A percentile compares a stretch with the other conserved stretches of the same genome.
These are phyloP conservation scores for Lethocerus indicus DNA, from an alignment of 1,140 invertebrate species.

Conservation along the genomic window DNA sequence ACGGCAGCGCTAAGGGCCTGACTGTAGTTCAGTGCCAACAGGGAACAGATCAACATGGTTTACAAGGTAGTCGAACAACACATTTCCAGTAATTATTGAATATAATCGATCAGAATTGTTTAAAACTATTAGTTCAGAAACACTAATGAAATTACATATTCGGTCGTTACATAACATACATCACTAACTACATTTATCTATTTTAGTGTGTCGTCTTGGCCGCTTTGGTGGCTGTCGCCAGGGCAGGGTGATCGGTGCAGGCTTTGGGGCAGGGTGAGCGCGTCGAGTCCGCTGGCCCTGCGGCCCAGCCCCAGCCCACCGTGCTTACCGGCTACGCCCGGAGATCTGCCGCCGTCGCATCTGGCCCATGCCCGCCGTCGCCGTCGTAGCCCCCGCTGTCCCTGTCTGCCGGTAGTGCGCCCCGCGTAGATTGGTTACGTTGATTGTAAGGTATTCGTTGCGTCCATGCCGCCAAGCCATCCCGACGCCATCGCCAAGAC, in stretches of 20 bases:
- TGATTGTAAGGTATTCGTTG: conserved; percentile 21
- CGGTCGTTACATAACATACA: no score
- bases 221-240: conserved; percentile 19
- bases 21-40: no score
- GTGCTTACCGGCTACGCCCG: no score
- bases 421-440: conserved; percentile 16
- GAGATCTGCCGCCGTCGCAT: conserved; percentile 14
- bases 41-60: no score
- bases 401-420: conserved; percentile 12
- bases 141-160: no score
- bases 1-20: no score
- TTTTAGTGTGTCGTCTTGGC: conserved; percentile 22
- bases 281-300: conserved; percentile 12
- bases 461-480: conserved; percentile 18
- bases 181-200: no score
- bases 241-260: conserved; percentile 19
- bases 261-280: conserved; percentile 14
- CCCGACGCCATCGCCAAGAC: conserved; percentile 18
- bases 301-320: conserved; percentile 12
- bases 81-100: no score
- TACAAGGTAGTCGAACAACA: no score
- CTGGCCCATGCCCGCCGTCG: conserved; percentile 10
- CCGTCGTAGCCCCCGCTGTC: background rate
- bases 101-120: no score
- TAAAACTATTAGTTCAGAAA: no score